Evolutionary conservation across 2,113 vertebrate species (phyloP).

Genomic region (Reinhardtius hippoglossoides): DNA sequence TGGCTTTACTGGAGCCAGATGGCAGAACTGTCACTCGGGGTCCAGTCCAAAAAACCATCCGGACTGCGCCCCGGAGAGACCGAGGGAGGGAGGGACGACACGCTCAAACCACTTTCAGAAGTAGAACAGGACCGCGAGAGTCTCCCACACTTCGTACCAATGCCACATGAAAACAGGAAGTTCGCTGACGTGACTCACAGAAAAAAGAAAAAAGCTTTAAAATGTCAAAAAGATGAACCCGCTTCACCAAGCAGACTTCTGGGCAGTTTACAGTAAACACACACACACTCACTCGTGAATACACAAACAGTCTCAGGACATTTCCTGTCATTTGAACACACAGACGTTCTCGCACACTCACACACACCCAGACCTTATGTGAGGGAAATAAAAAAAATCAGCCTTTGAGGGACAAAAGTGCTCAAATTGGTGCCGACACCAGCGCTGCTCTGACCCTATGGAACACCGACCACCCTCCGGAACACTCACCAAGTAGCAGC

Average conservation of each 20-base stretch:
- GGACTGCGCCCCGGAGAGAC: constrained; percentile 30
- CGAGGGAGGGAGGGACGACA: not conserved
- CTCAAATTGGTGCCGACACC: constrained; percentile 59
- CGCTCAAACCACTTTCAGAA: constrained; percentile 25
- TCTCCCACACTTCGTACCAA: constrained; percentile 42
- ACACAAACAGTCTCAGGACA: constrained; percentile 46
- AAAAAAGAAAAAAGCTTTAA: constrained; percentile 15
- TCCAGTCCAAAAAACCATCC: constrained; percentile 42
- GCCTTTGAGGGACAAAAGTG: constrained; percentile 68
- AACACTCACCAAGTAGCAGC: constrained; percentile 65
- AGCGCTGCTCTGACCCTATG: constrained; percentile 28
- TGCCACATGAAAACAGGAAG: constrained; percentile 39
- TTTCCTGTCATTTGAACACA: constrained; percentile 7
- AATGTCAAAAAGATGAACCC: constrained; percentile 24
- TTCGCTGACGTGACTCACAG: constrained; percentile 11
- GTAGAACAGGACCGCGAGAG: not conserved
- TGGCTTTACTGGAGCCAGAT: constrained; percentile 54
- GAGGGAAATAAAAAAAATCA: constrained; percentile 20
- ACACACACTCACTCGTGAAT: constrained; percentile 26
- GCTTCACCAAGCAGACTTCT: constrained; percentile 62
- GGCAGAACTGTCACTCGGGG: constrained; percentile 34
- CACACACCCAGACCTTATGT: constrained; percentile 35
- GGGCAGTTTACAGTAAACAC: constrained; percentile 63
- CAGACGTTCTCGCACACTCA: constrained; percentile 10
- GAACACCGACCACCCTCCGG: constrained; percentile 41